A percentile compares a stretch with the other conserved stretches of the same genome.
These are phyloP conservation scores for Hydractinia symbiolongicarpus DNA, from an alignment of 30 jellyfish, hydroid and myxozoan genomes.

Conservation along the genomic window DNA sequence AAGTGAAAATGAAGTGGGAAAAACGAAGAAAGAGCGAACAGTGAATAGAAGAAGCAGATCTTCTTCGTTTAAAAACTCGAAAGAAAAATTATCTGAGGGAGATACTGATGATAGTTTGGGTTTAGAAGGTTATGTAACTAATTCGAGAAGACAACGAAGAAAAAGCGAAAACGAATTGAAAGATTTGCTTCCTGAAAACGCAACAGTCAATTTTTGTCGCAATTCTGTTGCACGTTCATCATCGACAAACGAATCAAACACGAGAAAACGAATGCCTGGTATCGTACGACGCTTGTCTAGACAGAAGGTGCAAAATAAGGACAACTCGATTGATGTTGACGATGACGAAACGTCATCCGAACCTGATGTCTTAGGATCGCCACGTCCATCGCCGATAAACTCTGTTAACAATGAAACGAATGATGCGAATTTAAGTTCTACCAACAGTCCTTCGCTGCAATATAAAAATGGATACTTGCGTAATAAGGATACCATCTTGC, in stretches of 20 bases:
- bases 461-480: too few species aligned
- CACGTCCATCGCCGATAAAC: too few species aligned
- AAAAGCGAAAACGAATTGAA: not conserved
- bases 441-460: too few species aligned
- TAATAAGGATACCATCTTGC: not conserved
- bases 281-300: not conserved
- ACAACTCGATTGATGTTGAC: not conserved
- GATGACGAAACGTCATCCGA: constrained; percentile 2
- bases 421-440: too few species aligned
- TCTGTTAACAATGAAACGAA: too few species aligned
- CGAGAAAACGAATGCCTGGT: not conserved
- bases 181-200: not conserved
- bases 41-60: not conserved
- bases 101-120: too few species aligned
- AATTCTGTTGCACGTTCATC: not conserved
- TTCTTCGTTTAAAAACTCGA: not conserved
- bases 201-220: not conserved
- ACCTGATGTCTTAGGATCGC: not conserved
- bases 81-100: too few species aligned
- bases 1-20: not conserved
- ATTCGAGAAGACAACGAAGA: too few species aligned
- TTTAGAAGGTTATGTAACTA: not conserved
- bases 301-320: not conserved
- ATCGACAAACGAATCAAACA: not conserved
- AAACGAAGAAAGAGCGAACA: not conserved